phyloP scores from a whole-genome alignment of 2,888 invertebrate genomes.

The Gonocerus acuteangulatus region DNA sequence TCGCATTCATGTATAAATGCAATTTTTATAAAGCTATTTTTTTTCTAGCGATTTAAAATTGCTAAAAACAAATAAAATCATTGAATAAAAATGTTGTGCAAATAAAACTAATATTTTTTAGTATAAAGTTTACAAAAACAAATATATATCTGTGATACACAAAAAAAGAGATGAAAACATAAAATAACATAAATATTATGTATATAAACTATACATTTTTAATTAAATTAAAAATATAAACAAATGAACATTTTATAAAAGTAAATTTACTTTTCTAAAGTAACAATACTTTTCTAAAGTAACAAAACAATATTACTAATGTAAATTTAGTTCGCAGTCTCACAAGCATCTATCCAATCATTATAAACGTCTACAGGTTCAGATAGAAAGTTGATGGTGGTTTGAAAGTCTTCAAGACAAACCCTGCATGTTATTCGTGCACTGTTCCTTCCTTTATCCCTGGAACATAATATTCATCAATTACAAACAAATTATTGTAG shows the following conservation, averaged over 20 bases:
- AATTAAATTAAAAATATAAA: not conserved
- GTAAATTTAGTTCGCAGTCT: conserved; percentile 66
- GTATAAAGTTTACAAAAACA: too few species aligned
- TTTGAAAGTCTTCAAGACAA: conserved; percentile 94
- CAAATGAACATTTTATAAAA: not conserved
- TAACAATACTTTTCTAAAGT: not conserved
- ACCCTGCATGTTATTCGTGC: conserved; percentile 92
- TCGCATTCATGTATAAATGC: too few species aligned
- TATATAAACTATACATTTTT: not conserved
- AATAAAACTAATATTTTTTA: too few species aligned
- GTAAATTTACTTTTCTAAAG: not conserved
- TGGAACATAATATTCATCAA: conserved; percentile 45
- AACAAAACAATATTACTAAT: not conserved
- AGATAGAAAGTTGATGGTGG: conserved; percentile 88
- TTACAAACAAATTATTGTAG: not conserved
- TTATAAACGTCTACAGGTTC: conserved; percentile 98
- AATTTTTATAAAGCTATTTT: too few species aligned
- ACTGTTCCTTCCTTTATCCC: conserved; percentile 91
- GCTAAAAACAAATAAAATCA: too few species aligned
- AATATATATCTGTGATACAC: too few species aligned
- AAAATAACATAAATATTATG: not conserved
- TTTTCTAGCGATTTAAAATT: too few species aligned
- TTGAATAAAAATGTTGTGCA: too few species aligned
- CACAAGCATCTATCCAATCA: conserved; percentile 99
- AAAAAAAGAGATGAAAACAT: too few species aligned